Base-by-base conservation (phyloP, 2,113 vertebrate species). In the Rhegmatorhina hoffmannsi region DNA sequence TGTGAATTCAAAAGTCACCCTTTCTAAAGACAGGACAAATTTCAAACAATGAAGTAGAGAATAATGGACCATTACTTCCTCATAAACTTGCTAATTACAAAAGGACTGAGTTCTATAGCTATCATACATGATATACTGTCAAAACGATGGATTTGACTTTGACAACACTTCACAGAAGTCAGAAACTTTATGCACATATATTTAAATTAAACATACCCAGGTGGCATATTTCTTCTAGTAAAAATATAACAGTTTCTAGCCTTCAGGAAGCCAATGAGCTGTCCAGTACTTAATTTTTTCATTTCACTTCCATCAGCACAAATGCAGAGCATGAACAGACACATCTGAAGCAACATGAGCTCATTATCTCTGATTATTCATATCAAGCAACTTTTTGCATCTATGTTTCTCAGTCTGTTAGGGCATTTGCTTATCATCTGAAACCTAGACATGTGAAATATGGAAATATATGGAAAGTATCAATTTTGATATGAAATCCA, bases 1-100 rank as follows among this genome's bases (percentile, higher is more conserved):
- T 36, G 13, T 50, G 69, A 94, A 82, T n/a, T 64, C 67, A 1
- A 73, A 95, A 95, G 49, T 85, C 29, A 23, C 91, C 84, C 68
- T 94, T 94, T 92, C 56, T 69, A 95, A 93, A 91, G 74, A 91
- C 46, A 93, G 69, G 88, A 75, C 21, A 91, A 95, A 93, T 86
- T 95, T 94, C 55, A 84, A 91, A 81, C 36, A 69, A 69, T 76
- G 82, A 36, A 78, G 19, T 78, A 75, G 94, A 95, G 81, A 60
- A 97, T 94, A 97, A 97, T 92, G 69, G 60, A 43, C 38, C 60
- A 94, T 95, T 97, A 89, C 56, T 83, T 77, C 55, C 85, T 95
- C 88, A 95, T 96, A 97, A 96, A 95, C 76, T 88, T 96, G 46
- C 34, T 96, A 97, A 97, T 97, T 96, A 92, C 43, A 47, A 79